These are phyloP conservation scores for Augiades crinisus DNA, from an alignment of 2,888 invertebrate species.

Conservation along the genomic window DNA sequence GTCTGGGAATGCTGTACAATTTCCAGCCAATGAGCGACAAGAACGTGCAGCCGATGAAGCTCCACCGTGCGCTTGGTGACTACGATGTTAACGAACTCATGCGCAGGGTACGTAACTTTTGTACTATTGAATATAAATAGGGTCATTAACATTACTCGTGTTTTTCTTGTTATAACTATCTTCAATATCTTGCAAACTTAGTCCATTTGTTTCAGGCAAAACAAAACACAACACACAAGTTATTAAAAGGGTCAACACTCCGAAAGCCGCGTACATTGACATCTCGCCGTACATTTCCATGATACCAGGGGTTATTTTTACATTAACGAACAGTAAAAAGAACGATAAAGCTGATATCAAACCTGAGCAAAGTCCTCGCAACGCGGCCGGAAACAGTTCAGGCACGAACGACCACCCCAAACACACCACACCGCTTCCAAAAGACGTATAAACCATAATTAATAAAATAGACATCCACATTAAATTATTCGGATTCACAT, in stretches of 20 bases:
- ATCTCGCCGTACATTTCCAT: conserved; percentile 39
- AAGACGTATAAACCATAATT: conserved; percentile 42
- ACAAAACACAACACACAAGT: conserved; percentile 41
- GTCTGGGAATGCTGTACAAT: conserved; percentile 64
- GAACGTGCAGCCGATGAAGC: conserved; percentile 43
- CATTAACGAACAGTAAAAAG: conserved; percentile 44
- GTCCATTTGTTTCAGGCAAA: conserved; percentile 70
- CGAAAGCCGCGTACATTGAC: conserved; percentile 45
- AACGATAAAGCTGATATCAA: conserved; percentile 45
- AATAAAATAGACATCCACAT: conserved; percentile 43
- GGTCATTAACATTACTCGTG: conserved; percentile 53
- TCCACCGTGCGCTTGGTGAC: conserved; percentile 64
- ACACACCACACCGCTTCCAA: conserved; percentile 41
- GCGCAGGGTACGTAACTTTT: conserved; percentile 48
- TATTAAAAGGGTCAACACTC: conserved; percentile 38
- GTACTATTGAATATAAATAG: no score
- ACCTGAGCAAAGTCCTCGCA: conserved; percentile 54
- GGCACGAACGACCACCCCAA: conserved; percentile 51
- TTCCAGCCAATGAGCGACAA: conserved; percentile 46
- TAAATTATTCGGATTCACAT: conserved; percentile 36
- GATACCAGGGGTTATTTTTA: conserved; percentile 49
- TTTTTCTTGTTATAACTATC: conserved; percentile 43
- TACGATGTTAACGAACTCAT: conserved; percentile 65
- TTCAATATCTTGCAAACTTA: conserved; percentile 86
- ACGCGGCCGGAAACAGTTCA: conserved; percentile 50